Percentiles rank a stretch among this genome's conserved stretches.
These are phyloP conservation scores for Eugnorisma glareosa DNA, from an alignment of 2,888 invertebrate genomes.

Conservation along the genomic window DNA sequence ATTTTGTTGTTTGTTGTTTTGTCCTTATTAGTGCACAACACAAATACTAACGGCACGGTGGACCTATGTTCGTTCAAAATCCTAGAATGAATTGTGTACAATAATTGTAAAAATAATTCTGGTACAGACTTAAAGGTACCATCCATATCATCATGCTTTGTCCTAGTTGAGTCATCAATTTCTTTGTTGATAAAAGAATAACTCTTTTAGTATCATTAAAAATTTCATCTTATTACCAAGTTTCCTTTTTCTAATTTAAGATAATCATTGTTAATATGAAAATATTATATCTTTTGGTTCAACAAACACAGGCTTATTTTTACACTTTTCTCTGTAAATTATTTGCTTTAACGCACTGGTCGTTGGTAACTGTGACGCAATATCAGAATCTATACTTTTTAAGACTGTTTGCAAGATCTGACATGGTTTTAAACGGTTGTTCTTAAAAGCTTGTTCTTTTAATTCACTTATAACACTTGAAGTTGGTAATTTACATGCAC, in stretches of 20 bases:
- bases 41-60: constrained; percentile 27
- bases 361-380: too few relatives aligned
- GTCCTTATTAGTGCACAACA: constrained; percentile 35
- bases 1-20: constrained; percentile 5
- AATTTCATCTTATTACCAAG: constrained; percentile 17
- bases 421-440: constrained; percentile 16
- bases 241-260: constrained; percentile 21
- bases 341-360: too few relatives aligned
- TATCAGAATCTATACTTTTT: constrained; percentile 30
- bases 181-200: constrained; percentile 31
- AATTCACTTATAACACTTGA: constrained; percentile 33
- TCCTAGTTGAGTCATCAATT: constrained; percentile 27
- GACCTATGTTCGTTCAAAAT: constrained; percentile 7
- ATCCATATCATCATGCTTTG: constrained; percentile 33
- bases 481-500: constrained; percentile 37
- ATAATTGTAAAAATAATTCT: constrained; percentile 8
- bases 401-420: constrained; percentile 29
- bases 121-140: constrained; percentile 25
- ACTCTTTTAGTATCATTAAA: constrained; percentile 27
- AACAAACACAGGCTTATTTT: constrained; percentile 35
- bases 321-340: constrained; percentile 31
- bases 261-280: constrained; percentile 24
- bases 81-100: constrained; percentile 17
- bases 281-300: constrained; percentile 34
- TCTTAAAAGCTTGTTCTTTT: constrained; percentile 26